phyloP scores from a whole-genome alignment of 2,888 invertebrate species.

The Julus scanicus region DNA sequence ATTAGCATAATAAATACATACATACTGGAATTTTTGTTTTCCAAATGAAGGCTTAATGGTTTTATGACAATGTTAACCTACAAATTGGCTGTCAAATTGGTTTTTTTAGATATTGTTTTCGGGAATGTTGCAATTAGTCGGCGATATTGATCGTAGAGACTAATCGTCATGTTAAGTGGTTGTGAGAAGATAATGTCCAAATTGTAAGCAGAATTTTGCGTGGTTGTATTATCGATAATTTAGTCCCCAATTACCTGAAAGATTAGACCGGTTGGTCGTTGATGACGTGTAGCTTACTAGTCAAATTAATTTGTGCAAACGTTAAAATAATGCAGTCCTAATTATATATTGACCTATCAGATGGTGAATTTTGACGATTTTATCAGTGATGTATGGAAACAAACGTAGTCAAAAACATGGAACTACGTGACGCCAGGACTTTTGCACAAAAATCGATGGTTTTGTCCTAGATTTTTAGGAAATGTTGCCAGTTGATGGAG shows the following conservation, averaged over 20 bases:
- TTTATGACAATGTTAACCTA: not conserved
- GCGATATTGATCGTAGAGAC: not conserved
- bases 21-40: no score
- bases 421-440: not conserved
- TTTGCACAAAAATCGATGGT: not conserved
- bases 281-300: not conserved
- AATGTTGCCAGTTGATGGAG: not conserved
- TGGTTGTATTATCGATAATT: slow-evolving; percentile 7
- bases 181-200: not conserved
- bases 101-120: not conserved
- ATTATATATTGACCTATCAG: slow-evolving; percentile 25
- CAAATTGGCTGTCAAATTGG: not conserved
- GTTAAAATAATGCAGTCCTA: slow-evolving; percentile 8
- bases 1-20: no score
- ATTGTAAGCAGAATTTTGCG: not conserved
- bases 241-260: not conserved
- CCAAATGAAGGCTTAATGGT: no score
- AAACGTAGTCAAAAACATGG: not conserved
- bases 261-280: not conserved
- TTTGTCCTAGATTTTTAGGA: not conserved
- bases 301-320: not conserved
- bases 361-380: not conserved
- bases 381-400: not conserved
- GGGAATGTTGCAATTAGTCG: not conserved
- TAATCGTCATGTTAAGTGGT: not conserved